Base-by-base conservation (phyloP, 2,113 vertebrate genomes). In the Nycticryphes semicollaris region DNA sequence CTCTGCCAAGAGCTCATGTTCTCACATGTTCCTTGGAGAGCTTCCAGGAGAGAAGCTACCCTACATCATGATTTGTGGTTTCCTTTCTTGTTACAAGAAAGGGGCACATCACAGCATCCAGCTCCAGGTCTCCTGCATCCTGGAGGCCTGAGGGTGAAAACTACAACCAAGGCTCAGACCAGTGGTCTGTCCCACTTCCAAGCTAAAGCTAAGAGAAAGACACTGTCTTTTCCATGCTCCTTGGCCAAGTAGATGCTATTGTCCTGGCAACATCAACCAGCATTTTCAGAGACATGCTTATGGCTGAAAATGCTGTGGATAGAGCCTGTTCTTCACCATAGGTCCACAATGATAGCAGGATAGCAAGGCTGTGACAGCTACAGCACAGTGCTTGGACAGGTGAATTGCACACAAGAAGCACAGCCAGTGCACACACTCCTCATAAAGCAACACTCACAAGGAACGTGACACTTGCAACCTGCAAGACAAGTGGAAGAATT, bases 31-130 rank as follows among this genome's bases (percentile, higher is more conserved):
- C 53, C 56, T 25, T 66, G 59, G 22, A 66, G 27, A 77, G 17
- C 41, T 87, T 45, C 18, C 33, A 51, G 50, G 9, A 87, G 19
- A 47, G 41, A 28, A 90, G 6, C 2, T 76, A 14, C 72, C 28
- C 43, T 47, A 2, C 5, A 1, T 27, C 14, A 6, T 7, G 18
- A 35, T 28, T 51, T n/a, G 10, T 47, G 24, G 12, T 84, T 63
- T 43, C 48, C 23, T 16, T 50, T 19, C 35, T 27, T 64, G 4
- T 63, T 9, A 8, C 39, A 33, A 27, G 31, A 33, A 86, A 6
- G 19, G 9, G 14, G 30, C n/a, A 27, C 8, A 48, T 66, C 59
- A 41, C 0, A 1, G 14, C 37, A 41, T 6, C 2, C 10, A 2
- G 3, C 28, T 82, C 31, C 57, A 41, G 16, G 53, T 39, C 5